Evolutionary conservation across 23 tunicate species (phyloP), one percentile per base, ranked within the genome.

Genomic region (Trididemnum nubilum): DNA sequence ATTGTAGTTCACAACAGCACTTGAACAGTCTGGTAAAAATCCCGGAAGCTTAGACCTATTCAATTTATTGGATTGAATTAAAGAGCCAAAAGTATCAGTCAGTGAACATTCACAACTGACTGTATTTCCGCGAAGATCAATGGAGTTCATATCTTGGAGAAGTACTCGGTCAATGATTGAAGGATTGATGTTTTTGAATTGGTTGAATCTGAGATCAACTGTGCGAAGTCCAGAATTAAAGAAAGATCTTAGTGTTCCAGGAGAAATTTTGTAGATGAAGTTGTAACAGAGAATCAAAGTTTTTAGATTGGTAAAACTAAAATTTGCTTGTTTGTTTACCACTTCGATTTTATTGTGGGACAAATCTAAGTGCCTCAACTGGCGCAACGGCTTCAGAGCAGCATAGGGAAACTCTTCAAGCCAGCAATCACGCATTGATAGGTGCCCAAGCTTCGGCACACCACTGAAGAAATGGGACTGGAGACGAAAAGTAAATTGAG

Each of bases 101-200:
- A 82, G 12, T n/a, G 49, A 24, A 52, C 86, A 82, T 18, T 65
- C 76, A 52, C 86, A 82, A 22, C 26, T 27, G 15, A 82, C 31
- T 0, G 26, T 23, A 49, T 82, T 82, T 26, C 78, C 86, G 0
- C 86, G 44, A 31, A 82, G 49, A 51, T 82, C 86, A 29, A 82
- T 70, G 33, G 51, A 35, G 0, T n/a, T 19, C 1, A 82, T 4
- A 3, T 27, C 24, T 37, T 39, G 35, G 19, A 81, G 57, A 31
- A 60, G 3, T 37, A n/a, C 35, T 66, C 36, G 27, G n/a, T 49
- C 36, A 27, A 65, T 21, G 30, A 77, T 21, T 52, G 23, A 3
- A 24, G 73, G 76, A 2, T 38, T 67, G 28, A 81, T 28, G 32
- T 81, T 23, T 1, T 36, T 1, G 37, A 81, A 22, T 19, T 64